Evolutionary conservation across 2,888 invertebrate species (phyloP).

Genomic region (Ephialtes manifestator): DNA sequence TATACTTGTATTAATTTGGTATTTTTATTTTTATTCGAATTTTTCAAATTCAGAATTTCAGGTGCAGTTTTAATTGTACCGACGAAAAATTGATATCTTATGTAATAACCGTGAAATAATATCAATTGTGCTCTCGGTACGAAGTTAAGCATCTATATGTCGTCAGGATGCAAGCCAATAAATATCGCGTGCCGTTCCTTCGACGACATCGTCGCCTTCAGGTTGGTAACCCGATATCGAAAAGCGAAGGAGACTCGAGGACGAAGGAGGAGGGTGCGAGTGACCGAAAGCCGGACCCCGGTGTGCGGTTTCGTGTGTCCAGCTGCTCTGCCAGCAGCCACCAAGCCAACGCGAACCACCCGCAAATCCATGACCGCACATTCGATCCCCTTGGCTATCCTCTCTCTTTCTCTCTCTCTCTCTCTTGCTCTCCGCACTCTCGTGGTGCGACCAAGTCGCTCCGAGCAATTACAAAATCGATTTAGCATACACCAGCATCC

Average conservation of each 20-base stretch:
- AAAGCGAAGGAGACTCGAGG: conserved; percentile 5
- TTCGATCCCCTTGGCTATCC: conserved; percentile 42
- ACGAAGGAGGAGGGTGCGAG: conserved; percentile 15
- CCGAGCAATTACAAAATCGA: conserved; percentile 49
- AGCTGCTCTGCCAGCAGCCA: conserved; percentile 49
- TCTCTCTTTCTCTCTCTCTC: not conserved
- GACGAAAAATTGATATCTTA: not conserved
- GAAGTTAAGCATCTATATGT: not conserved
- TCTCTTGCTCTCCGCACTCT: not conserved
- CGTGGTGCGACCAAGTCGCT: conserved; percentile 4
- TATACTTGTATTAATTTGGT: not conserved
- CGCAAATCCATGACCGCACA: conserved; percentile 63
- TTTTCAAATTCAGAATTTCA: not conserved
- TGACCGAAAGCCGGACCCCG: conserved; percentile 39
- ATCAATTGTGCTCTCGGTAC: conserved; percentile 6
- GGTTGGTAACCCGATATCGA: conserved; percentile 41
- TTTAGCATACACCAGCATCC: conserved; percentile 22
- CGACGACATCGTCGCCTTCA: conserved; percentile 26
- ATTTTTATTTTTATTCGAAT: not conserved
- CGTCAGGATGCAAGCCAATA: conserved; percentile 14
- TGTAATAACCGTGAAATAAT: not conserved
- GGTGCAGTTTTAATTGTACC: not conserved
- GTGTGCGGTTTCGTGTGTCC: conserved; percentile 66
- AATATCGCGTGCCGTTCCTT: conserved; percentile 29
- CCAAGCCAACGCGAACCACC: conserved; percentile 44